Evolutionary conservation across 2,888 invertebrate genomes (phyloP), one percentile per base, ranked within the genome.

Genomic region (Xestia ashworthii): DNA sequence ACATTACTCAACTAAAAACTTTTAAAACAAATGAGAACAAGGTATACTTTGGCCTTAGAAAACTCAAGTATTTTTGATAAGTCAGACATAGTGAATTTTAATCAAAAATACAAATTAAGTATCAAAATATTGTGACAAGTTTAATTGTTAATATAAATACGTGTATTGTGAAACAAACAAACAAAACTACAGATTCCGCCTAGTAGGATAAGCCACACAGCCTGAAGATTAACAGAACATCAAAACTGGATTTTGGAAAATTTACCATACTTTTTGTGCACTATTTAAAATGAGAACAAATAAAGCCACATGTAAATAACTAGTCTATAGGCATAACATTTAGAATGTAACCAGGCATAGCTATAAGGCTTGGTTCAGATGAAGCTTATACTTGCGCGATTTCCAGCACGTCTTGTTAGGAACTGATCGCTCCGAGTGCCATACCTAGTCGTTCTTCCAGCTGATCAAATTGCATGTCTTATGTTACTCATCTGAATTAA

Each of bases 21-120:
- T 85, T 53, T 14, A 48, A 70, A 66, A 48, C 55, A 64, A 81
- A 71, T 74, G 66, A 82, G 85, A 66, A 70, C 32, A 76, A 62
- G 16, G 53, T 48, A 69, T 69, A 77, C 82, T 77, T 83, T 83
- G 86, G 77, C 65, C 70, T 53, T 38, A 67, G 62, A 58, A 62
- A 77, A 77, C 66, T 70, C 53, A 62, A 67, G 16, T 38, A 70
- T 65, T 80, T 46, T 64, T 41, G 62, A 48, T 76, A 55, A 11
- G 22, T 62, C 44, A 65, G 22, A 38, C 25, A 44, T 41, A n/a
- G n/a, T 73, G 32, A 25, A 78, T 70, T 32, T n/a, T 53, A 46
- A 1, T 38, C 0, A 58, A 46, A 46, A 46, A 44, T 50, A 65
- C 41, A 55, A 58, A 64, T 19, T 4, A 71, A 55, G 11, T 81